phyloP scores from a whole-genome alignment of 2,888 invertebrate genomes.

The Athalia rosae region DNA sequence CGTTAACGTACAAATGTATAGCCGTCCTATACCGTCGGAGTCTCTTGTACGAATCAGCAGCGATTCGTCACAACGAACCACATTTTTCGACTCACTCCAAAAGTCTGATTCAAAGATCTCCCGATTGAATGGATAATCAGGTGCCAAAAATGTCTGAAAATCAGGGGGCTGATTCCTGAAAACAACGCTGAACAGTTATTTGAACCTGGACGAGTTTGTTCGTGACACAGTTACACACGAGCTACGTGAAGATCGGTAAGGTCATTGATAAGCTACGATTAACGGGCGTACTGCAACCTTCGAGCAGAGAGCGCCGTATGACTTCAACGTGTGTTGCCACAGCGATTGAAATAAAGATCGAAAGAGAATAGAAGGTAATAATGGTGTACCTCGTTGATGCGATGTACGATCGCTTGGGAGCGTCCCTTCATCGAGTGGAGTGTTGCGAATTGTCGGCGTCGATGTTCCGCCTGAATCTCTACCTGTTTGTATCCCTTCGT shows the following conservation, averaged over 20 bases:
- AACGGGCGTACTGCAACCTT: not conserved
- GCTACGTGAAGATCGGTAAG: not conserved
- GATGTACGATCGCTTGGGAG: not conserved
- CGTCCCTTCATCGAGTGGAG: not conserved
- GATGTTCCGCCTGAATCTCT: not conserved
- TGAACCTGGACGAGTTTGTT: not conserved
- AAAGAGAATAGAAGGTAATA: not conserved
- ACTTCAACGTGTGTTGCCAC: not conserved
- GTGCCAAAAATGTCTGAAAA: not conserved
- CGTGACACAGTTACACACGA: constrained; percentile 2
- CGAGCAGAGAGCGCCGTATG: not conserved
- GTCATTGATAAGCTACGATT: constrained; percentile 5
- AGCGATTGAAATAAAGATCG: not conserved
- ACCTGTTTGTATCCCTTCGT: constrained; percentile 24
- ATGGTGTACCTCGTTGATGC: constrained; percentile 7
- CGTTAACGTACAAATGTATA: too few relatives aligned
- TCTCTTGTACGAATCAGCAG: too few relatives aligned
- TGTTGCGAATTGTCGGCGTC: constrained; percentile 8
- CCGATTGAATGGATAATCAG: too few relatives aligned
- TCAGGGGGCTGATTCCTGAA: not conserved
- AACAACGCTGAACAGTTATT: not conserved
- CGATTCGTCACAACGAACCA: too few relatives aligned
- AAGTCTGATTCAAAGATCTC: too few relatives aligned
- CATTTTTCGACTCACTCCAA: too few relatives aligned
- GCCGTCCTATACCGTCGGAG: too few relatives aligned